Evolutionary conservation across 1,140 invertebrate genomes (phyloP).

Genomic region (Andricus grossulariae): DNA sequence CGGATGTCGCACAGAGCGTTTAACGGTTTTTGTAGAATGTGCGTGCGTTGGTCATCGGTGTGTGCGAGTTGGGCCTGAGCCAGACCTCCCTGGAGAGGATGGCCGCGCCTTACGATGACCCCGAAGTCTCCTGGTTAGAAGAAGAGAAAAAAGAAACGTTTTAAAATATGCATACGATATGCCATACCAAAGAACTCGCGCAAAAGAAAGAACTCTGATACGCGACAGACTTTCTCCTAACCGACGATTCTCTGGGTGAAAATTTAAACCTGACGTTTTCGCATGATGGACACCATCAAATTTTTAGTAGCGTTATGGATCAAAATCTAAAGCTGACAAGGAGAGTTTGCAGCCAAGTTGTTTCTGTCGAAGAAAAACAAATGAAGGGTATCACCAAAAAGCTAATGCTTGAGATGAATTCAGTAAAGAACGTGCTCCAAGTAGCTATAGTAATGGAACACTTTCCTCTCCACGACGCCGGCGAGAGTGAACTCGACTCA

Average conservation of each 20-base stretch:
- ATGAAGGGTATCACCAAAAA: slow-evolving; percentile 47
- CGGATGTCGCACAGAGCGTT: slow-evolving; percentile 61
- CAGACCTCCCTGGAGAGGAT: slow-evolving; percentile 67
- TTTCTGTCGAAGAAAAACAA: not conserved
- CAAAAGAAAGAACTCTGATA: slow-evolving; percentile 35
- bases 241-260: slow-evolving; percentile 48
- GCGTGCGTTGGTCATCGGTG: slow-evolving; percentile 51
- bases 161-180: slow-evolving; percentile 28
- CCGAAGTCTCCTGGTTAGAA: slow-evolving; percentile 64
- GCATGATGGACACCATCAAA: slow-evolving; percentile 33
- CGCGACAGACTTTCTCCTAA: slow-evolving; percentile 67
- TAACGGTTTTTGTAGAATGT: slow-evolving; percentile 75
- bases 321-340: slow-evolving; percentile 38
- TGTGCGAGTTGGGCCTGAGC: slow-evolving; percentile 70
- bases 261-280: slow-evolving; percentile 27
- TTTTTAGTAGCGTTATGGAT: slow-evolving; percentile 11
- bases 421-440: not conserved
- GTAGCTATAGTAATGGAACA: slow-evolving; percentile 69
- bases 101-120: slow-evolving; percentile 72
- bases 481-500: slow-evolving; percentile 74
- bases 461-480: slow-evolving; percentile 73
- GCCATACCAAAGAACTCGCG: slow-evolving; percentile 30
- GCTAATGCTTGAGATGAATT: slow-evolving; percentile 49
- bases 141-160: slow-evolving; percentile 51
- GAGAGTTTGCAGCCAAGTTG: not conserved